Conservation (phyloP, 2,113 vertebrate species). For the Raphicerus campestris region DNA sequence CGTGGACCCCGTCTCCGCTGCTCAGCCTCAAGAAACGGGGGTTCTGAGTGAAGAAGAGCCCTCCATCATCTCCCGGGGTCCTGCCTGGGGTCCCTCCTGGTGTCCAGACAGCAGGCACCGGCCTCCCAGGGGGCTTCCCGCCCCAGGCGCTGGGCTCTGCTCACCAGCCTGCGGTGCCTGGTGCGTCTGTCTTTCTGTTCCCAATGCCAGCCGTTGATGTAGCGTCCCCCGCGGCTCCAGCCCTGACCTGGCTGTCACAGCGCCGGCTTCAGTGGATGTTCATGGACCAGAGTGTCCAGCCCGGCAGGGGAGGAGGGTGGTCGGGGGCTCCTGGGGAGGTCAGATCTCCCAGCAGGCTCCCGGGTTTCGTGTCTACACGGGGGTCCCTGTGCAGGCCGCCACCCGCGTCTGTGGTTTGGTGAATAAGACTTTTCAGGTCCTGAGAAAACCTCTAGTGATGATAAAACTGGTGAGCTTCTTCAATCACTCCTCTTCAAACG, state of each 20-base stretch:
- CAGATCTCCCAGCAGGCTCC: rapidly evolving
- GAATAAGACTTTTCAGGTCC: neutral
- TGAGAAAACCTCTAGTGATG: neutral
- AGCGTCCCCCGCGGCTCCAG: neutral
- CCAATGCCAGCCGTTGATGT: rapidly evolving
- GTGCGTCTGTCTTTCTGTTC: rapidly evolving
- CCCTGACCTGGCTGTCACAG: neutral
- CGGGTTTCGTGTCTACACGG: neutral
- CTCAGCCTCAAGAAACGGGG: neutral
- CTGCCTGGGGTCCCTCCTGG: neutral
- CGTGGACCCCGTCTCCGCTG: rapidly evolving
- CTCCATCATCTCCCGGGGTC: neutral
- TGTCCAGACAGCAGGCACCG: neutral
- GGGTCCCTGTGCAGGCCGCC: neutral
- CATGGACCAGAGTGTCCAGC: neutral
- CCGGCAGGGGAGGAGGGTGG: too few relatives aligned
- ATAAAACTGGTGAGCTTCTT: neutral
- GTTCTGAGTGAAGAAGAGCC: neutral
- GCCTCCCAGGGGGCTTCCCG: neutral
- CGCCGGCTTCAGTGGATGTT: neutral
- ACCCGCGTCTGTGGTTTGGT: neutral
- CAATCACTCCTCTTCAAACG: neutral
- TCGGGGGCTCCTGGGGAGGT: too few relatives aligned
- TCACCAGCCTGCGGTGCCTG: neutral
- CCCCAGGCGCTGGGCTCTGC: neutral